Evolutionary conservation across 1,140 invertebrate species (phyloP).

Genomic region (Thrips palmi): DNA sequence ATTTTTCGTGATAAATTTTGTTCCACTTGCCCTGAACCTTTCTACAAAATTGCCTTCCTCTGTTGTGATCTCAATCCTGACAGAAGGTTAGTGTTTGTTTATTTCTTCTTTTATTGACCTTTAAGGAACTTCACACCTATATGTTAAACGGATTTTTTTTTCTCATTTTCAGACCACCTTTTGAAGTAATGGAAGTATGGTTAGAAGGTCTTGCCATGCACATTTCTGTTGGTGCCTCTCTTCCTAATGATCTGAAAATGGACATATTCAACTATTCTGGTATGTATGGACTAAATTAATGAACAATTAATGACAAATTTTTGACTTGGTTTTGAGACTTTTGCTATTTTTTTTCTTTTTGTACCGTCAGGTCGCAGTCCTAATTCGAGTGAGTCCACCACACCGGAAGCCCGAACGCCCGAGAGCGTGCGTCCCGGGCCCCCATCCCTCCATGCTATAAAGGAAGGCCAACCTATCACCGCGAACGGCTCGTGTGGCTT

Average conservation of each 20-base stretch:
- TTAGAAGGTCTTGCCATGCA: conserved; percentile 55
- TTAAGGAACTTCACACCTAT: conserved; percentile 8
- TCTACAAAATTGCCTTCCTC: conserved; percentile 72
- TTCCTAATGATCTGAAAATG: conserved; percentile 47
- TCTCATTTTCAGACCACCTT: conserved; percentile 43
- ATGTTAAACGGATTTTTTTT: too few species aligned
- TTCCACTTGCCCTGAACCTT: conserved; percentile 64
- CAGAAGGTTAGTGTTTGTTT: conserved; percentile 32
- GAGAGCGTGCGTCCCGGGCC: too few species aligned
- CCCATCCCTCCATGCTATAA: conserved; percentile 25
- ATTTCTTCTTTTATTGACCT: conserved; percentile 1
- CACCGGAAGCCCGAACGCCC: conserved; percentile 30
- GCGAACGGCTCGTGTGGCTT: background rate
- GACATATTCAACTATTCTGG: conserved; percentile 50
- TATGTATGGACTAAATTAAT: too few species aligned
- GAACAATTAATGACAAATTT: too few species aligned
- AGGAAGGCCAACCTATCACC: conserved; percentile 22
- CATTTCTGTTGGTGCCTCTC: conserved; percentile 36
- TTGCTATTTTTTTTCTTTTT: conserved; percentile 1
- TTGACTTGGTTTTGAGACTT: background rate
- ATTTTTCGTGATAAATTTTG: conserved; percentile 80
- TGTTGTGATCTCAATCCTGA: conserved; percentile 81
- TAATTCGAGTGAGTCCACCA: conserved; percentile 36
- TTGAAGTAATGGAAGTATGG: conserved; percentile 73
- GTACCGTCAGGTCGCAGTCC: conserved; percentile 29